Evolutionary conservation across 1,140 invertebrate species (phyloP).

Genomic region (Scaptomyza pallida): DNA sequence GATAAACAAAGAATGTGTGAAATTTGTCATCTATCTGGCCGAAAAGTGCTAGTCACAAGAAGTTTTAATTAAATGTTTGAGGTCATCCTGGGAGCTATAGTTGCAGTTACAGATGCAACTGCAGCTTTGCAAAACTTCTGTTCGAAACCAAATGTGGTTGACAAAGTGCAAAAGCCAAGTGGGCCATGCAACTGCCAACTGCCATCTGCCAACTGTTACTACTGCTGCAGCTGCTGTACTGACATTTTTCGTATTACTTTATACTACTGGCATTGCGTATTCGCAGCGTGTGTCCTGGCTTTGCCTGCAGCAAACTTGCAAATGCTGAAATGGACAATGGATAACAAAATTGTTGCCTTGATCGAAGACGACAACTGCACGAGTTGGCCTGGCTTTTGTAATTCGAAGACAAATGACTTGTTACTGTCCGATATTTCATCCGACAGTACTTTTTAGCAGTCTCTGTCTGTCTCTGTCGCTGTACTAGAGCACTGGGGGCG

Average conservation of each 20-base stretch:
- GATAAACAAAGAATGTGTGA: conserved; percentile 7
- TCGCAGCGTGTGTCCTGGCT: conserved; percentile 29
- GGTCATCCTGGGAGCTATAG: neutral
- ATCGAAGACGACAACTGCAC: neutral
- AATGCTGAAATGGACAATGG: neutral
- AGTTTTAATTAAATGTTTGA: conserved; percentile 46
- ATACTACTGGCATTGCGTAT: conserved; percentile 27
- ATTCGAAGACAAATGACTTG: conserved; percentile 45
- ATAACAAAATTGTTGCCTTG: conserved; percentile 21
- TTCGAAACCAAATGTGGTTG: conserved; percentile 30
- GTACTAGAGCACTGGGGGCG: conserved; percentile 27
- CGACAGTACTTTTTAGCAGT: neutral
- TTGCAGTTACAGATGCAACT: conserved; percentile 5
- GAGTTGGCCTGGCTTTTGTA: conserved; percentile 23
- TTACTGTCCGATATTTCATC: conserved; percentile 1
- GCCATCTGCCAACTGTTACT: neutral
- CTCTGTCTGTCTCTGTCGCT: conserved; percentile 3
- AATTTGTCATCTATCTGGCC: conserved; percentile 20
- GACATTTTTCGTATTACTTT: conserved; percentile 5
- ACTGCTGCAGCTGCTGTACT: neutral
- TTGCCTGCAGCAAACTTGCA: conserved; percentile 13
- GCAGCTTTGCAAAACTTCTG: conserved; percentile 11
- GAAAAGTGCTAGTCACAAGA: conserved; percentile 11
- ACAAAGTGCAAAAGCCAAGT: conserved; percentile 29
- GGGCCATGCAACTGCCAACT: neutral